phyloP scores from a whole-genome alignment of 2,797 vertebrate genomes.

The Chrysocyon brachyurus region DNA sequence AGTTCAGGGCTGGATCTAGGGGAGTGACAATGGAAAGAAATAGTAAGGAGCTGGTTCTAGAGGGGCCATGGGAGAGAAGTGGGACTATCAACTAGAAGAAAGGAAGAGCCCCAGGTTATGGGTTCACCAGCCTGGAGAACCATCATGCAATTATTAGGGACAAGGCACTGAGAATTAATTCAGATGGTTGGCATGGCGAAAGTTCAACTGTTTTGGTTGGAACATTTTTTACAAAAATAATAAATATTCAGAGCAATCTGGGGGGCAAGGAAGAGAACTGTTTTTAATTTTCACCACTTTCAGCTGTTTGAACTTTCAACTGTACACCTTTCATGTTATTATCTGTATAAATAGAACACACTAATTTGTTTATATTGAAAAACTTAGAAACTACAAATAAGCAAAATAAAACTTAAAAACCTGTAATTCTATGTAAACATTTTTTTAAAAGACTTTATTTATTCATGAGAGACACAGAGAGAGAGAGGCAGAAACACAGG shows the following conservation, averaged over 20 bases:
- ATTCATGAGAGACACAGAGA: too few species aligned
- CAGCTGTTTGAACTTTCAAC: background rate
- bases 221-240: slow-evolving; percentile 23
- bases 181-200: background rate
- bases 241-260: background rate
- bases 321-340: background rate
- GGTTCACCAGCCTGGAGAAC: background rate
- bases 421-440: background rate
- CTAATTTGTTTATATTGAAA: slow-evolving; percentile 1
- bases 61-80: background rate
- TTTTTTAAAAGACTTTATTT: background rate
- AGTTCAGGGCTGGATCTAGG: background rate
- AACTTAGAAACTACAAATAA: slow-evolving; percentile 12
- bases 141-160: background rate
- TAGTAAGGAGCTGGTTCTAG: background rate
- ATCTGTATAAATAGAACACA: slow-evolving; percentile 14
- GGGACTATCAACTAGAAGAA: background rate
- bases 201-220: background rate
- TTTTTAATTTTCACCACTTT: slow-evolving; percentile 22
- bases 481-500: too few species aligned
- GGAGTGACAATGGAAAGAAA: background rate
- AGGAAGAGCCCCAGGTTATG: background rate
- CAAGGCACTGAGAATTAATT: background rate
- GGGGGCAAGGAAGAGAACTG: background rate
- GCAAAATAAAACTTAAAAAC: slow-evolving; percentile 1